Percentiles rank a stretch among this genome's conserved stretches.
phyloP scores from a whole-genome alignment of 2,113 vertebrate species.

The Verasper variegatus region DNA sequence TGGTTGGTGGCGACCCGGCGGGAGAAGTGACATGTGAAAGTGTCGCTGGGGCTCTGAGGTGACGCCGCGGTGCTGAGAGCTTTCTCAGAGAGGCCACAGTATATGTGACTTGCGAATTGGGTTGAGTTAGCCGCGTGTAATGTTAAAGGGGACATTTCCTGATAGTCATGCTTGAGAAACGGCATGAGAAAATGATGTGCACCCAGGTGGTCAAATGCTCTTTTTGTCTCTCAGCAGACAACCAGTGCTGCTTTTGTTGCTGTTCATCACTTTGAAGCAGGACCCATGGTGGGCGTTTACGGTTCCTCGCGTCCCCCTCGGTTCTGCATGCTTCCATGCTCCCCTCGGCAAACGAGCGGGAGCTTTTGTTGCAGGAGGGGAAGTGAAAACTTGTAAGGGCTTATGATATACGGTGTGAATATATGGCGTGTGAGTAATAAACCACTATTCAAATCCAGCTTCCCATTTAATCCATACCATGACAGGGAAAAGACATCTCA shows the following conservation, averaged over 20 bases:
- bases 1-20: constrained; percentile 23
- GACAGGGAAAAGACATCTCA: constrained; percentile 16
- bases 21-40: constrained; percentile 41
- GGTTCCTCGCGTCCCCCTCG: constrained; percentile 71
- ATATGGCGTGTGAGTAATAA: constrained; percentile 56
- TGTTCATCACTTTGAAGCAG: constrained; percentile 76
- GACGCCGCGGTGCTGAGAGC: not conserved
- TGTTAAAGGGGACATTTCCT: constrained; percentile 57
- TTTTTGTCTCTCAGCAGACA: constrained; percentile 78
- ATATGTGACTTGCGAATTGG: constrained; percentile 30
- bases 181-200: constrained; percentile 72
- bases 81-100: constrained; percentile 18
- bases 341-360: constrained; percentile 47
- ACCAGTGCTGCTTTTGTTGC: constrained; percentile 74
- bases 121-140: constrained; percentile 60
- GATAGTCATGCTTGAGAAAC: constrained; percentile 73
- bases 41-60: constrained; percentile 45
- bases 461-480: constrained; percentile 56
- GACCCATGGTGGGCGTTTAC: constrained; percentile 82
- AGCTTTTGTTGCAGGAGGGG: constrained; percentile 56
- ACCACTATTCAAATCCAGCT: constrained; percentile 27
- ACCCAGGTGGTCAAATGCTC: constrained; percentile 78
- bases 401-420: constrained; percentile 58
- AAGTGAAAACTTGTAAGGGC: constrained; percentile 57
- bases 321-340: constrained; percentile 66